Percentiles rank a stretch among this genome's conserved stretches.
phyloP scores from a whole-genome alignment of 1,140 invertebrate species.

The Leptinotarsa defecta region DNA sequence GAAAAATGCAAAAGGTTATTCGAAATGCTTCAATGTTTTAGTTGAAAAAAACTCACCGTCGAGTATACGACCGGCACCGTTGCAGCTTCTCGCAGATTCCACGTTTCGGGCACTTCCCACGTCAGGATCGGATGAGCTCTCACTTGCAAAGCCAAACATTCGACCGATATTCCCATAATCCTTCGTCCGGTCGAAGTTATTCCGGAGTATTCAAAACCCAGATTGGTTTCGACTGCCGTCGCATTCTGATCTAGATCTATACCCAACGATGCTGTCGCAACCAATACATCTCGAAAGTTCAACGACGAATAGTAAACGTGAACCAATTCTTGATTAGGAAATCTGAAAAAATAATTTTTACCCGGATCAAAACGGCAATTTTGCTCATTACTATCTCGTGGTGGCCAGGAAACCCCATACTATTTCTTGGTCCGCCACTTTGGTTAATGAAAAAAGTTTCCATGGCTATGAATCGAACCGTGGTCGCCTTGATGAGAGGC shows the following conservation, averaged over 20 bases:
- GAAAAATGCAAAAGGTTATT: neutral
- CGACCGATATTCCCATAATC: slow-evolving; percentile 70
- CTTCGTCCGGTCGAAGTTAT: slow-evolving; percentile 59
- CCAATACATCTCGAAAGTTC: slow-evolving; percentile 81
- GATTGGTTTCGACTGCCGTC: slow-evolving; percentile 57
- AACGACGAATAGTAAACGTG: slow-evolving; percentile 67
- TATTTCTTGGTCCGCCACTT: too few species aligned
- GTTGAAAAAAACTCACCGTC: slow-evolving; percentile 51
- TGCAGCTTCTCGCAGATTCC: slow-evolving; percentile 84
- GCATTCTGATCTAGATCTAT: neutral
- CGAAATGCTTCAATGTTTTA: too few species aligned
- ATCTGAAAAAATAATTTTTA: too few species aligned
- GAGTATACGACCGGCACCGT: slow-evolving; percentile 85
- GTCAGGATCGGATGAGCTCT: slow-evolving; percentile 61
- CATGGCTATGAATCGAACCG: too few species aligned
- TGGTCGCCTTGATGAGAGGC: too few species aligned
- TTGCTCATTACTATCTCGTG: too few species aligned
- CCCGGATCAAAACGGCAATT: too few species aligned
- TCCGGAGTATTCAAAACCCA: slow-evolving; percentile 78
- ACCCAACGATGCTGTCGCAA: slow-evolving; percentile 70
- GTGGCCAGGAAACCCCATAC: too few species aligned
- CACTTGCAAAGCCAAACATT: slow-evolving; percentile 65
- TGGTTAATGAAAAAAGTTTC: too few species aligned
- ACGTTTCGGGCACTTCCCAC: slow-evolving; percentile 81
- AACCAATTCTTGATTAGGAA: slow-evolving; percentile 10